Evolutionary conservation across 64 coral and sea anemone genomes (phyloP).

Genomic region (Stylophora pistillata): DNA sequence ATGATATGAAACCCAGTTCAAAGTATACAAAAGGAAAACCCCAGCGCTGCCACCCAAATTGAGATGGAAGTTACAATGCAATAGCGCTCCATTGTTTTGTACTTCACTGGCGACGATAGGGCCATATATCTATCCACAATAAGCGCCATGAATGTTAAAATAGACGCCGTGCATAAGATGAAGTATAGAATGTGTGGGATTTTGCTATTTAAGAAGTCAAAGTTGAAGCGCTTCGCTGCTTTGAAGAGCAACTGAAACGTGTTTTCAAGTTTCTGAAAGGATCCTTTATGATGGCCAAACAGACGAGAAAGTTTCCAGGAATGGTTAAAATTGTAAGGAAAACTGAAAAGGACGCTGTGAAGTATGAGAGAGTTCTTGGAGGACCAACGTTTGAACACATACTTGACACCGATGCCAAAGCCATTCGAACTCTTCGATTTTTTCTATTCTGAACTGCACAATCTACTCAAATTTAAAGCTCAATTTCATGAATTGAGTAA

Average conservation of each 20-base stretch:
- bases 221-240: conserved; percentile 51
- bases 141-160: conserved; percentile 70
- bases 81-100: conserved; percentile 54
- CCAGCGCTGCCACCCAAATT: conserved; percentile 61
- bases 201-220: conserved; percentile 33
- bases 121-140: conserved; percentile 72
- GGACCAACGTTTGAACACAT: conserved; percentile 24
- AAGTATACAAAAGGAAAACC: conserved; percentile 61
- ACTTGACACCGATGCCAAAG: neutral
- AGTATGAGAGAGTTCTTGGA: conserved; percentile 51
- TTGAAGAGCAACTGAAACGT: conserved; percentile 49
- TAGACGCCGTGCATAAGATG: conserved; percentile 58
- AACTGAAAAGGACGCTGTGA: conserved; percentile 33
- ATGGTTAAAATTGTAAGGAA: conserved; percentile 46
- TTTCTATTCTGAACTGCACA: too few species aligned
- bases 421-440: neutral
- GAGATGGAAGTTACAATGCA: conserved; percentile 41
- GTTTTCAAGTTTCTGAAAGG: conserved; percentile 76
- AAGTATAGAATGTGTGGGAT: conserved; percentile 65
- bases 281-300: conserved; percentile 70
- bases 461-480: too few species aligned
- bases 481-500: too few species aligned
- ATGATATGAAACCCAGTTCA: conserved; percentile 55
- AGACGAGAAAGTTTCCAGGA: conserved; percentile 74
- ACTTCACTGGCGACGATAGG: conserved; percentile 52